These are phyloP conservation scores for Enteromius mattozi DNA, from an alignment of 2,797 vertebrate species.

Conservation along the genomic window DNA sequence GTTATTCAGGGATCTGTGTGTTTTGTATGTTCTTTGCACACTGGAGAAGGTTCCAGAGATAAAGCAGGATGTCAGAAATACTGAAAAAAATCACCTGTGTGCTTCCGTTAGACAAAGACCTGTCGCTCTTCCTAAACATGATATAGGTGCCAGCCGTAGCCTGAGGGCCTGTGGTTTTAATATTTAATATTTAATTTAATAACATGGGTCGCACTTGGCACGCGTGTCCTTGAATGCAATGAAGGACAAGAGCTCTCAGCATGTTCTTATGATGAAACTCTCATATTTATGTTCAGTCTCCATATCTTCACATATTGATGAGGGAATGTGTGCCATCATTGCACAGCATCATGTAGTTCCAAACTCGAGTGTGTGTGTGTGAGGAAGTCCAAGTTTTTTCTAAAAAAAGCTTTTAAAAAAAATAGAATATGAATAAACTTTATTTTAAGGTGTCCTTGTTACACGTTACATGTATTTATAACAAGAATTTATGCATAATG, in stretches of 20 bases:
- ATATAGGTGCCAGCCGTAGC: constrained; percentile 32
- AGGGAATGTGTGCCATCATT: not conserved
- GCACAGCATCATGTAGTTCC: not conserved
- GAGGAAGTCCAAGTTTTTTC: too few relatives aligned
- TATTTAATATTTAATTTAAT: constrained; percentile 46
- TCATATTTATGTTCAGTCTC: constrained; percentile 24
- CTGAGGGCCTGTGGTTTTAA: constrained; percentile 36
- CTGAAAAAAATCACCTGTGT: constrained; percentile 9
- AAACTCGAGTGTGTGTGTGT: not conserved
- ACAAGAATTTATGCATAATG: too few relatives aligned
- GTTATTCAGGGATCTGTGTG: not conserved
- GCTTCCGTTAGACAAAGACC: constrained; percentile 37
- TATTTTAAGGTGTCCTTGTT: too few relatives aligned
- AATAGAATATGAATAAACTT: too few relatives aligned
- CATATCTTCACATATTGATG: constrained; percentile 11
- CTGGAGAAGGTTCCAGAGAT: not conserved
- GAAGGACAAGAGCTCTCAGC: constrained; percentile 26
- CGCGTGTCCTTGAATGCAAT: constrained; percentile 30
- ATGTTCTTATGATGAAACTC: not conserved
- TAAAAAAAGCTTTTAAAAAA: too few relatives aligned
- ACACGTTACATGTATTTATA: too few relatives aligned
- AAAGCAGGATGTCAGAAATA: not conserved
- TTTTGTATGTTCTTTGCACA: not conserved
- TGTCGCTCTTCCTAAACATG: constrained; percentile 37
- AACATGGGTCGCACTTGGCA: constrained; percentile 3